Evolutionary conservation across 2,113 vertebrate genomes (phyloP), one percentile per base, ranked within the genome.

Genomic region (Centrocercus urophasianus): DNA sequence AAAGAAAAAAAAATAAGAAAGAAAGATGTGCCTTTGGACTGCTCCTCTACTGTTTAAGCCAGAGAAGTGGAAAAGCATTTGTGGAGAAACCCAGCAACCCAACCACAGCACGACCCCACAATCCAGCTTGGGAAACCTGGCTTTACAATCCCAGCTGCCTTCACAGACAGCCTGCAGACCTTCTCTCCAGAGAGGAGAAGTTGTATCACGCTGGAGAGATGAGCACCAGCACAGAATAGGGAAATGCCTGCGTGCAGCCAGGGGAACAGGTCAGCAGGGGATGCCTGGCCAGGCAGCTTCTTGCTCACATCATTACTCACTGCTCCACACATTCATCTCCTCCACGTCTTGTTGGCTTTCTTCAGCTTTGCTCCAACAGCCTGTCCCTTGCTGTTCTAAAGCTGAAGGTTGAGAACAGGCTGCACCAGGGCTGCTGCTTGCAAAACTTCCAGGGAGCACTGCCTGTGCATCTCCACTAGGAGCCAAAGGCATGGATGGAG

Each of bases 61-160:
- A 94, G 85, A 65, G 76, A 85, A 94, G 36, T 86, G 93, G 95
- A 96, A 92, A 96, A 96, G 11, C 52, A 40, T 89, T 65, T 63
- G 71, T 90, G 85, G 64, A 85, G 83, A 92, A 83, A 11, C 56
- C 75, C 75, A 85, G 75, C 66, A 43, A 70, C 73, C 90, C 76
- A 66, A 88, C 81, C 73, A 40, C 66, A 76, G 84, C 76, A 47
- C 4, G 38, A 66, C 22, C 80, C 28, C 69, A 32, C 60, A 66
- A 32, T 5, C 42, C 9, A 61, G 72, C 75, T 72, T 7, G 21
- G 74, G 61, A 84, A 71, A 83, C 89, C 50, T 57, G 83, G 71
- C 45, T 22, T 76, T 90, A 54, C 87, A 59, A 24, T 43, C 38
- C 56, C 90, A 81, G 93, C 89, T 83, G 92, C 87, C 63, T 66